Percentiles rank a stretch among this genome's conserved stretches.
phyloP scores from a whole-genome alignment of 2,888 invertebrate genomes.

The Galerucella pusilla region DNA sequence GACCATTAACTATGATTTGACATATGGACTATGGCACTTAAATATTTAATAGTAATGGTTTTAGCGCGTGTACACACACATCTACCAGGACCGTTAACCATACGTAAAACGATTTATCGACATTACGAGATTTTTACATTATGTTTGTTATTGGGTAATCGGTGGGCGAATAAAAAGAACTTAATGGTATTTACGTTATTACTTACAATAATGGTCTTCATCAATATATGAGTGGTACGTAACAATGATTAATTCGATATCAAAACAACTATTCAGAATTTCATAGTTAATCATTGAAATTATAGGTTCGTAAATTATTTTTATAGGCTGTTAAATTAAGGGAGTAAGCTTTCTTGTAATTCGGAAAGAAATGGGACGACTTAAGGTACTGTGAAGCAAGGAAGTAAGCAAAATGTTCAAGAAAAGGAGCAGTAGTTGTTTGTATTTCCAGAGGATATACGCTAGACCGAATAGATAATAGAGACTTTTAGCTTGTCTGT shows the following conservation, averaged over 20 bases:
- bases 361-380: no score
- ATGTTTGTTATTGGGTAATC: conserved; percentile 33
- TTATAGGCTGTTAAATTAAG: no score
- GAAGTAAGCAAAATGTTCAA: no score
- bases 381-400: no score
- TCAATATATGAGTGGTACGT: conserved; percentile 14
- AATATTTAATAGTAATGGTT: conserved; percentile 54
- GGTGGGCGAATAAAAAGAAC: conserved; percentile 28
- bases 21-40: conserved; percentile 34
- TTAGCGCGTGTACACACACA: conserved; percentile 42
- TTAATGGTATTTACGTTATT: conserved; percentile 31
- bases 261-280: neutral
- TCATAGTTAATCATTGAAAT: neutral
- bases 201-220: conserved; percentile 11
- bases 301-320: neutral
- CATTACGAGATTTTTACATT: conserved; percentile 39
- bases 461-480: no score
- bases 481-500: no score
- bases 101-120: conserved; percentile 30
- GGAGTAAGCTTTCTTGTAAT: no score
- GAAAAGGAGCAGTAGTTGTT: no score
- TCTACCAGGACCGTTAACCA: neutral
- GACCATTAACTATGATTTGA: conserved; percentile 29
- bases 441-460: no score
- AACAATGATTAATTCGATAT: conserved; percentile 16